Evolutionary conservation across 2,113 vertebrate species (phyloP), one percentile per base, ranked within the genome.

Genomic region (Aegithalos caudatus): DNA sequence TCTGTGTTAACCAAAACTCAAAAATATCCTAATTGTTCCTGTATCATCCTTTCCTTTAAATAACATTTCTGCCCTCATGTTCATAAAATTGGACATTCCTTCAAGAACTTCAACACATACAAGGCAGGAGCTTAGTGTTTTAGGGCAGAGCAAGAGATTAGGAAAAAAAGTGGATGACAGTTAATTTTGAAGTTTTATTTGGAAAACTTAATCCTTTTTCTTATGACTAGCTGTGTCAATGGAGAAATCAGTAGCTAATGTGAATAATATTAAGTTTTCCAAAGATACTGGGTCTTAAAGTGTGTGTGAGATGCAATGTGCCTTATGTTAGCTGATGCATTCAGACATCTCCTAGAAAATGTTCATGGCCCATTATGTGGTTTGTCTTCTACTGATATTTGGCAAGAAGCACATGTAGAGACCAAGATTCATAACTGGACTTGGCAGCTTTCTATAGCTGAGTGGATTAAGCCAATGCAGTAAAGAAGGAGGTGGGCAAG

Each of bases 401-500:
- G 67, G 70, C 71, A 92, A 86, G 82, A 89, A 79, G 37, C 18
- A 54, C 21, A 37, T 70, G 40, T 37, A 95, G 44, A 70, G 38
- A 81, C 53, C 82, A 88, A 94, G 57, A 95, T 94, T 94, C 90
- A 74, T 92, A 92, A 92, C 64, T 53, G 50, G 58, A 88, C 51
- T 78, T 95, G 86, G 73, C 89, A 72, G 37, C 14, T 54, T 67
- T 92, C 53, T 95, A 37, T 35, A 80, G 60, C 54, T 92, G 89
- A 93, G 66, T 88, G 78, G 51, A 92, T 94, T 90, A 96, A 88
- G 81, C 51, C 81, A 84, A n/a, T 69, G 50, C 2, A 31, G 82
- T 93, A 94, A 88, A 94, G 73, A 86, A 95, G 61, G 92, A 96
- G 94, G 67, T 96, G 73, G 88, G 90, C 69, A 96, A 86, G 9